Evolutionary conservation across 1,140 invertebrate species (phyloP), one percentile per base, ranked within the genome.

Genomic region (Musca vetustissima): DNA sequence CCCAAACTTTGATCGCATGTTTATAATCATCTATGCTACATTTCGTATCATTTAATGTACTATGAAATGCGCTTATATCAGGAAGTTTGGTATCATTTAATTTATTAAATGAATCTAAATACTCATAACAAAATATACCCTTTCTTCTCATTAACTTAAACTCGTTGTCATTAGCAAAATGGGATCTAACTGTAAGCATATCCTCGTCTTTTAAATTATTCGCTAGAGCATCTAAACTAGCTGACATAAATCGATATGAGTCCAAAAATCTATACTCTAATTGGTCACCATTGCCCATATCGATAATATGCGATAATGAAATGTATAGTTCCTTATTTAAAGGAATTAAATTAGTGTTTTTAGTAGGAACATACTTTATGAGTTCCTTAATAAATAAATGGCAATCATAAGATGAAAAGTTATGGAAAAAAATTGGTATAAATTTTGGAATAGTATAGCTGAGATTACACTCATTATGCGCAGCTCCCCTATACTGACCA

Each of bases 1-100:
- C n/a, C n/a, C n/a, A n/a, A n/a, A n/a, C n/a, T n/a, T n/a, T n/a
- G n/a, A n/a, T n/a, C n/a, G n/a, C n/a, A n/a, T n/a, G n/a, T n/a
- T n/a, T n/a, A n/a, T n/a, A n/a, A n/a, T n/a, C n/a, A n/a, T n/a
- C 36, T 36, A 32, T 78, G 61, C 84, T 84, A 86, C 25, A 86
- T 75, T 13, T 77, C 76, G 70, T 74, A 55, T 78, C 49, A 19
- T 64, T 73, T 65, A 85, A 65, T 53, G 59, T 73, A 69, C 70
- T 83, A 67, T 75, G 81, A 74, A 84, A 84, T 9, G 67, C 65
- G 61, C 73, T 69, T 71, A 73, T 75, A 19, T 70, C 0, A 22
- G 78, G 75, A 36, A 7, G 83, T 83, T 76, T 85, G 80, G n/a
- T 68, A 11, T 77, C 85, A 85, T 48, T 85, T 79, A 36, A 43